These are phyloP conservation scores for Abramis brama DNA, from an alignment of 2,113 vertebrate genomes.

Conservation along the genomic window DNA sequence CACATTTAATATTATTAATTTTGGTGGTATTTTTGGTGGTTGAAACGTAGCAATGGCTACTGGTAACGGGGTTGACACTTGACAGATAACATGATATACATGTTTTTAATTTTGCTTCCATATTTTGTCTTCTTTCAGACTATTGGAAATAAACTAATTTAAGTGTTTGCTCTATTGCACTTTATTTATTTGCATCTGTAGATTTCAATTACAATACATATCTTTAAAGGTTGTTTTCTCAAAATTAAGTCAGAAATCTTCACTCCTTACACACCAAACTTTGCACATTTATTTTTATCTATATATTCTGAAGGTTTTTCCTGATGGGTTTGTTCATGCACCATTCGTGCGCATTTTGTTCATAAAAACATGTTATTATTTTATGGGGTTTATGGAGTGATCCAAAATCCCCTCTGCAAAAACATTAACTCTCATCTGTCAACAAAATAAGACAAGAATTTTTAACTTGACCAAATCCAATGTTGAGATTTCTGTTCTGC, in stretches of 20 bases:
- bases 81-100: too few species aligned
- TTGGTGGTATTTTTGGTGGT: too few species aligned
- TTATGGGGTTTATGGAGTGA: not conserved
- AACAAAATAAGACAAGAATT: too few species aligned
- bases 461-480: not conserved
- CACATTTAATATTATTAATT: too few species aligned
- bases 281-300: not conserved
- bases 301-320: not conserved
- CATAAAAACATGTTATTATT: too few species aligned
- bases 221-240: not conserved
- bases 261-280: not conserved
- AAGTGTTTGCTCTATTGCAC: not conserved
- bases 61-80: too few species aligned
- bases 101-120: too few species aligned
- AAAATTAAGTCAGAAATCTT: too few species aligned
- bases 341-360: not conserved
- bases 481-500: not conserved
- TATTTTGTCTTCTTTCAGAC: too few species aligned
- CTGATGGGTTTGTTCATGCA: not conserved
- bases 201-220: not conserved
- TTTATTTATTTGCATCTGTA: too few species aligned
- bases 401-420: not conserved
- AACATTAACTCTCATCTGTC: too few species aligned
- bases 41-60: too few species aligned
- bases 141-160: not conserved